Base-by-base conservation (phyloP, 2,113 vertebrate genomes). In the Athene cunicularia region DNA sequence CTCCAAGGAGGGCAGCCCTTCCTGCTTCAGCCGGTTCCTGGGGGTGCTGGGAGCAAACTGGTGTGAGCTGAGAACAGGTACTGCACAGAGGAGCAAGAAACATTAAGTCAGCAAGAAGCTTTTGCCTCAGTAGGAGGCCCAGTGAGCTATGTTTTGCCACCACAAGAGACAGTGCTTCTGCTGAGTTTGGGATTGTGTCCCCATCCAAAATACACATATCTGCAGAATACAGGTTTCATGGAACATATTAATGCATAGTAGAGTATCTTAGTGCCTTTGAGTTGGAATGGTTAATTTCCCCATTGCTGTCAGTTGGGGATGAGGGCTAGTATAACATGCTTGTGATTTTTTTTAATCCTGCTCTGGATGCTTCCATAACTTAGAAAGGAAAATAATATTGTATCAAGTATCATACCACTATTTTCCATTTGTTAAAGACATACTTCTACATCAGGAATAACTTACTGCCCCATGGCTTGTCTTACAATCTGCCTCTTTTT, bases 381-480 rank as follows among this genome's bases (percentile, higher is more conserved):
- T 82, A 53, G 43, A 84, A 76, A 79, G 71, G n/a, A 93, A 92
- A 79, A 80, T 52, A 73, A 84, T 91, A 39, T 81, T 89, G 60
- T 87, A 88, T 85, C 13, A 0, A 63, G 49, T 96, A 64, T 95
- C 76, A 35, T 81, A 79, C 56, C 53, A 59, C 52, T 75, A 37
- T 70, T 79, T 95, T 87, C 86, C 86, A 80, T 72, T 95, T 93
- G 86, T 96, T 95, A 74, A 91, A 97, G 83, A 55, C 70, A 75
- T 85, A 63, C 49, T 83, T 94, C 39, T 83, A 33, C 63, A 80
- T 83, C 80, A 91, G 49, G 86, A 97, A 91, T 95, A 88, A 95
- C 90, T 90, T 95, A 43, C 52, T 95, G 41, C 60, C 56, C 52
- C 19, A 4, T 85, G 86, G 60, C 83, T 97, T 97, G 49, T 91